A percentile compares a stretch with the other conserved stretches of the same genome.
Conservation (phyloP, 1,140 invertebrate species). For the Leucophenga varia region DNA sequence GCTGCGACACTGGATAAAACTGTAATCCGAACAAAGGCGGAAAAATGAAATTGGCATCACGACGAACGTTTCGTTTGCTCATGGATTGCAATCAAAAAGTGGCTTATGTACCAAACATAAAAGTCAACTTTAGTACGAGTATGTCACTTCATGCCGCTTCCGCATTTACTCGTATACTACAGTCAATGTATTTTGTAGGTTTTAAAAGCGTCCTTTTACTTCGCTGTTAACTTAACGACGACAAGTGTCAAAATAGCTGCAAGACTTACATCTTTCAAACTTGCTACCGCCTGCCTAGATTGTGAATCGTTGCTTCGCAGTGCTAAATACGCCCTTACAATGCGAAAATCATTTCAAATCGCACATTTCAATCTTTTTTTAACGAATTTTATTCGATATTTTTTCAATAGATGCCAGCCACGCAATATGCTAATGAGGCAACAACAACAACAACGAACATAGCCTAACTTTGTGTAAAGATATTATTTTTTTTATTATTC, state of each 20-base stretch:
- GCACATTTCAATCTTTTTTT: constrained; percentile 54
- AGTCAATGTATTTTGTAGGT: no score
- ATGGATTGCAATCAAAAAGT: constrained; percentile 44
- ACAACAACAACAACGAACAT: no score
- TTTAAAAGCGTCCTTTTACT: no score
- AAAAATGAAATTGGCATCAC: constrained; percentile 9
- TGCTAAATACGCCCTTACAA: no score
- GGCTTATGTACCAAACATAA: constrained; percentile 47
- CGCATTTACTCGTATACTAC: no score
- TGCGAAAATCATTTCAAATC: constrained; percentile 46
- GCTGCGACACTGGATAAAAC: constrained; percentile 46
- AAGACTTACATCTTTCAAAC: no score
- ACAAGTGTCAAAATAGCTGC: constrained; percentile 50
- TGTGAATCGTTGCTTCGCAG: constrained; percentile 28
- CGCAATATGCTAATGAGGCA: constrained; percentile 53
- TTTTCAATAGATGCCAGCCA: constrained; percentile 39
- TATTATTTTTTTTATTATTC: no score
- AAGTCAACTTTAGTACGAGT: constrained; percentile 13
- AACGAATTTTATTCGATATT: constrained; percentile 53
- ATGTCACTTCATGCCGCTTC: no score
- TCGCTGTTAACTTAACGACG: constrained; percentile 50
- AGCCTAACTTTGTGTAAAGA: no score
- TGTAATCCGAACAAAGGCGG: constrained; percentile 44
- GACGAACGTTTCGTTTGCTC: no score
- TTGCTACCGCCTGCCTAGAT: constrained; percentile 9